phyloP scores from a whole-genome alignment of 2,113 vertebrate species.

The Lethenteron reissneri region DNA sequence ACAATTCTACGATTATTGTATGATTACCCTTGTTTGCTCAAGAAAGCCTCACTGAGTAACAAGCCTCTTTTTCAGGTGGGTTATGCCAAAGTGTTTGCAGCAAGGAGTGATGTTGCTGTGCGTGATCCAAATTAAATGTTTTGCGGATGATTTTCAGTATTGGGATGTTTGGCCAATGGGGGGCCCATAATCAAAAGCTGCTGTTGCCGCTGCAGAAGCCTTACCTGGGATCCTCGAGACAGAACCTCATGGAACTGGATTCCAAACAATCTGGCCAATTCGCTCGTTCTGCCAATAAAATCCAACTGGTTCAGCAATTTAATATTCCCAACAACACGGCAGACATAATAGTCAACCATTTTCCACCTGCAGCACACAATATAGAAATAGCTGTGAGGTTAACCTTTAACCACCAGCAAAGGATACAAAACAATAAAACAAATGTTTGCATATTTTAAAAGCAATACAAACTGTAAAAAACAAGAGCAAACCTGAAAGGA shows the following conservation, averaged over 20 bases:
- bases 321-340: constrained; percentile 47
- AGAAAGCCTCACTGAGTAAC: too few relatives aligned
- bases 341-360: constrained; percentile 75
- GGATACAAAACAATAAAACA: neutral
- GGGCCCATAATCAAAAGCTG: too few relatives aligned
- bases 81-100: too few relatives aligned
- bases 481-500: constrained; percentile 44
- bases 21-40: too few relatives aligned
- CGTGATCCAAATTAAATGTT: too few relatives aligned
- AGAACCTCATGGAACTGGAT: constrained; percentile 92
- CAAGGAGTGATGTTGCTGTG: too few relatives aligned
- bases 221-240: constrained; percentile 69
- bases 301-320: constrained; percentile 67
- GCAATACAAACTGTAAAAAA: neutral
- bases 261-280: constrained; percentile 80
- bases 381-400: too few relatives aligned
- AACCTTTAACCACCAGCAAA: neutral
- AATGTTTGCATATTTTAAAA: neutral
- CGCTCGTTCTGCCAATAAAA: constrained; percentile 76
- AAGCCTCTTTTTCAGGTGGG: too few relatives aligned
- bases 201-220: constrained; percentile 2
- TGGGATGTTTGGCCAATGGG: too few relatives aligned
- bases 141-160: too few relatives aligned
- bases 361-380: constrained; percentile 45
- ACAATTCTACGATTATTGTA: too few relatives aligned